A percentile compares a stretch with the other conserved stretches of the same genome.
Evolutionary conservation across 2,797 vertebrate genomes (phyloP).

Genomic region (Manis crassicaudata): DNA sequence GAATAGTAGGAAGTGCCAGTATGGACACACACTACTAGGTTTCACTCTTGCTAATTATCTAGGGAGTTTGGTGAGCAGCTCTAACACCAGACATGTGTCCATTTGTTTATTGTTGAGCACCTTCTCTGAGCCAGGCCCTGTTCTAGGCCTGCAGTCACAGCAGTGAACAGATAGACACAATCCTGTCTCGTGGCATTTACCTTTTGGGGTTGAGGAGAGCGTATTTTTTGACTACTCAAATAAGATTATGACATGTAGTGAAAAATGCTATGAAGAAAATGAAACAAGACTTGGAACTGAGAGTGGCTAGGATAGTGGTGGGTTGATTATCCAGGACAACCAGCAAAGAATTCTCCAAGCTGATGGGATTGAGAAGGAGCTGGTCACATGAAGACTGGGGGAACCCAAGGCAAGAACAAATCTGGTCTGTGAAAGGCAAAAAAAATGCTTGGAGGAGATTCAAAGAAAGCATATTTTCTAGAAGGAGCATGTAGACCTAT

Average conservation of each 20-base stretch:
- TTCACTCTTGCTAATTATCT: neutral
- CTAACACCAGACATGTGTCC: too few species aligned
- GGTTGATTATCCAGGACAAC: rapidly evolving
- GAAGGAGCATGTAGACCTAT: neutral
- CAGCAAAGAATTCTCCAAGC: neutral
- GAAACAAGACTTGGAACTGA: neutral
- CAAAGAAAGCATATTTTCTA: neutral
- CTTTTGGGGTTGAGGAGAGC: neutral
- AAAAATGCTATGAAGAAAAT: neutral
- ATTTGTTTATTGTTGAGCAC: neutral
- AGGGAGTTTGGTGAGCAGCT: neutral
- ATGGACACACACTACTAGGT: neutral
- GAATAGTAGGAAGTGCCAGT: neutral
- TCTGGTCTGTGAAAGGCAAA: neutral
- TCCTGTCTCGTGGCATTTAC: neutral
- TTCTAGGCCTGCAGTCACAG: neutral
- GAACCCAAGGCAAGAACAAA: neutral
- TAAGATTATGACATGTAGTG: neutral
- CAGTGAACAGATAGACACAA: neutral
- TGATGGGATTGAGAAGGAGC: neutral
- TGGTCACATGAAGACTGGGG: rapidly evolving
- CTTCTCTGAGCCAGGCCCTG: neutral
- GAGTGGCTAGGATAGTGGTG: neutral
- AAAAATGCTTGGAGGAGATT: neutral
- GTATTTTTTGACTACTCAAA: neutral